These are phyloP conservation scores for Chaenocephalus aceratus DNA, from an alignment of 2,113 vertebrate genomes.

Conservation along the genomic window DNA sequence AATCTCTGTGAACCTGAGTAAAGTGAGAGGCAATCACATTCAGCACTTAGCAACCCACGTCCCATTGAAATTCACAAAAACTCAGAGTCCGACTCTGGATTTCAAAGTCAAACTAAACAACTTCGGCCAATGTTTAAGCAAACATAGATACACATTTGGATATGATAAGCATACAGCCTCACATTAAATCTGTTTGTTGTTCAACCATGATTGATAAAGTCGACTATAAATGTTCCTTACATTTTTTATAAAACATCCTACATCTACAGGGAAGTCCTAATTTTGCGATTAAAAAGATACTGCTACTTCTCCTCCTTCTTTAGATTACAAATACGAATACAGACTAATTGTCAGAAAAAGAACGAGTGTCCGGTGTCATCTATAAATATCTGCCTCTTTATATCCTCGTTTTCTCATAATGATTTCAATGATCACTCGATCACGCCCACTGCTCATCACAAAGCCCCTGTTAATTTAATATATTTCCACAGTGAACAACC, in stretches of 20 bases:
- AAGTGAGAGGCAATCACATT: constrained; percentile 63
- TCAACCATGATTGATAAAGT: neutral
- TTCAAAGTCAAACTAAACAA: constrained; percentile 21
- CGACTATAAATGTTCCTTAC: neutral
- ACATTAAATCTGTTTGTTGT: neutral
- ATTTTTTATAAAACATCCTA: neutral
- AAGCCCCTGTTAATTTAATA: constrained; percentile 66
- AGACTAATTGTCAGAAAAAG: constrained; percentile 34
- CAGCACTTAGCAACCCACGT: constrained; percentile 49
- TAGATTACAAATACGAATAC: constrained; percentile 28
- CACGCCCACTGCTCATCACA: constrained; percentile 41
- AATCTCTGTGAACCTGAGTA: constrained; percentile 56
- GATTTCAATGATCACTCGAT: constrained; percentile 54
- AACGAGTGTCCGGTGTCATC: constrained; percentile 5
- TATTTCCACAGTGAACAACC: constrained; percentile 45
- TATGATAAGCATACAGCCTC: neutral
- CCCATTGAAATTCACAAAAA: constrained; percentile 36
- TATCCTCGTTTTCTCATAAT: constrained; percentile 33
- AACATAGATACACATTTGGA: neutral
- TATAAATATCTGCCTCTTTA: constrained; percentile 34
- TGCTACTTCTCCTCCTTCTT: neutral
- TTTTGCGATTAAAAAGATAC: neutral
- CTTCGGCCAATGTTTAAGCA: neutral
- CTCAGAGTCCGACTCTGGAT: neutral
- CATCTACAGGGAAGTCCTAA: neutral